Conservation (phyloP, 2,888 invertebrate genomes). For the Sminthurinus aureus region DNA sequence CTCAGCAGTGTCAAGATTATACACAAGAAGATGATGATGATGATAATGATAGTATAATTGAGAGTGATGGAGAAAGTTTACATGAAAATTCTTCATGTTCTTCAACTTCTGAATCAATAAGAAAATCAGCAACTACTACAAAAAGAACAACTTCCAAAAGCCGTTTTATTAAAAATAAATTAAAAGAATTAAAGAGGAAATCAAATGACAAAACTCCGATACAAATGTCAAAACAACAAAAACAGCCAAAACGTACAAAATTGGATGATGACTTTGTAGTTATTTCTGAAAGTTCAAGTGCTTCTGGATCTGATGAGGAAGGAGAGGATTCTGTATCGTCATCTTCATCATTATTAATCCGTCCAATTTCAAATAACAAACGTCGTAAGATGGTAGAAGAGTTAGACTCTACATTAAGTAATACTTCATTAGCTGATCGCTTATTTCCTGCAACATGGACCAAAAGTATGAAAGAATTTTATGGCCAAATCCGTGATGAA, state of each 20-base stretch:
- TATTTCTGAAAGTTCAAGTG: not conserved
- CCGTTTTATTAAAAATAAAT: not conserved
- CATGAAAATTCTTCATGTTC: not conserved
- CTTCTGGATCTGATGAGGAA: too few species aligned
- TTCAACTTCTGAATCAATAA: not conserved
- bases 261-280: not conserved
- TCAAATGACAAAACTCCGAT: not conserved
- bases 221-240: not conserved
- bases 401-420: not conserved
- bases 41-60: not conserved
- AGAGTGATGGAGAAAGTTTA: not conserved
- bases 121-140: not conserved
- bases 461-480: not conserved
- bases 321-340: not conserved
- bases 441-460: not conserved
- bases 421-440: not conserved
- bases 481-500: not conserved
- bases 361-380: too few species aligned
- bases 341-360: not conserved
- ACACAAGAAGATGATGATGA: not conserved
- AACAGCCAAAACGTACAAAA: not conserved
- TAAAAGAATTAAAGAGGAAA: not conserved
- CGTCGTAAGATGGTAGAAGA: too few species aligned
- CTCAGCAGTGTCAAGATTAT: not conserved
- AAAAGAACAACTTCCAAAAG: not conserved